phyloP scores from a whole-genome alignment of 2,113 vertebrate genomes.

The Percina caprodes region DNA sequence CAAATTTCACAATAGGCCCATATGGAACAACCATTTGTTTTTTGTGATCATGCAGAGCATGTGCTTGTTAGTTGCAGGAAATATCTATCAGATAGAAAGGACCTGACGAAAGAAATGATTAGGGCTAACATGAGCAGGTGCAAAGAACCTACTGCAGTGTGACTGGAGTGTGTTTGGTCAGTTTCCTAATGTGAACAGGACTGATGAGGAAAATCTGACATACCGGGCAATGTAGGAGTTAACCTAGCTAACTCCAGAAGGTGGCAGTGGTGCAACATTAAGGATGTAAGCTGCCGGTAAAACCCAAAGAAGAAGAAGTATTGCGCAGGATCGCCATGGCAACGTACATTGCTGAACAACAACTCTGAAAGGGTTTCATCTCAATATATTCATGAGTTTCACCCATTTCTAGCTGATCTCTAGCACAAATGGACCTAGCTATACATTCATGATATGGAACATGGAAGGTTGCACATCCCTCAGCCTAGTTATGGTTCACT shows the following conservation, averaged over 20 bases:
- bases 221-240: background rate
- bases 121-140: background rate
- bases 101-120: no score
- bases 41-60: background rate
- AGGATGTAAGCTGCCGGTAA: background rate
- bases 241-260: background rate
- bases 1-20: background rate
- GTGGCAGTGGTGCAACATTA: background rate
- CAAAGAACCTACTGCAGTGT: background rate
- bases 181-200: background rate
- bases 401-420: background rate
- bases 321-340: conserved; percentile 54
- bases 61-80: no score
- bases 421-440: background rate
- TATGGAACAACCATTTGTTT: background rate
- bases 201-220: background rate
- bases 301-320: background rate
- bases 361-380: background rate
- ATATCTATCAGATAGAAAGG: no score
- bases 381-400: background rate
- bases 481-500: background rate
- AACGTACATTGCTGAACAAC: conserved; percentile 27
- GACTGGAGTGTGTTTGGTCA: no score
- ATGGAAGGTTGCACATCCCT: background rate
- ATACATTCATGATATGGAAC: background rate